Percentiles rank a stretch among this genome's conserved stretches.
Conservation (phyloP, 1,140 invertebrate species). For the Parapsyche elsis region DNA sequence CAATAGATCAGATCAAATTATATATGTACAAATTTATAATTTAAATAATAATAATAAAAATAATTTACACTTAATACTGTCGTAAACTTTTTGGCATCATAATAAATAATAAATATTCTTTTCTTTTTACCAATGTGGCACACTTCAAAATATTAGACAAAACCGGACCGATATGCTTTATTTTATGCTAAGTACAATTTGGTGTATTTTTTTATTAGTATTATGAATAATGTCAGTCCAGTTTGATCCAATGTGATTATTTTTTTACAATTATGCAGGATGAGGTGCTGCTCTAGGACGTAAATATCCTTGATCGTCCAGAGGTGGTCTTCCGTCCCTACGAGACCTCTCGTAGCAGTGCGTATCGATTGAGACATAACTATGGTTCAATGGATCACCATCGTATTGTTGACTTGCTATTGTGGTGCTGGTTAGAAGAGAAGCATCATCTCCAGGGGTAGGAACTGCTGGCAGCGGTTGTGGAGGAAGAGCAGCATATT, state of each 20-base stretch:
- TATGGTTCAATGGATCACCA: constrained; percentile 65
- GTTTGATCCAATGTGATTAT: constrained; percentile 9
- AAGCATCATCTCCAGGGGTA: constrained; percentile 64
- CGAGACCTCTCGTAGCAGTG: constrained; percentile 66
- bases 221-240: background rate
- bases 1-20: too few species aligned
- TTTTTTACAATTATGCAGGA: constrained; percentile 7
- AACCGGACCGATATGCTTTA: constrained; percentile 23
- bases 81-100: constrained; percentile 4
- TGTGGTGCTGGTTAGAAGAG: constrained; percentile 66
- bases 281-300: constrained; percentile 62
- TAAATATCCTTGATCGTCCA: constrained; percentile 68
- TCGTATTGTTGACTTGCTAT: constrained; percentile 66
- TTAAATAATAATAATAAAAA: background rate
- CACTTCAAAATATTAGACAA: background rate
- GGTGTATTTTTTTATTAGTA: constrained; percentile 14
- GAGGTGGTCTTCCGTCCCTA: constrained; percentile 58
- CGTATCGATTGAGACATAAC: constrained; percentile 67
- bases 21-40: too few species aligned
- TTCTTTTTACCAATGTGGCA: constrained; percentile 27
- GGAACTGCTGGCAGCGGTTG: constrained; percentile 59
- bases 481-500: constrained; percentile 67
- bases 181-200: constrained; percentile 10
- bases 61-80: background rate
- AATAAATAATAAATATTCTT: constrained; percentile 25